Percentiles rank a stretch among this genome's conserved stretches.
Conservation (phyloP, 2,797 vertebrate genomes). For the Lagorchestes hirsutus region DNA sequence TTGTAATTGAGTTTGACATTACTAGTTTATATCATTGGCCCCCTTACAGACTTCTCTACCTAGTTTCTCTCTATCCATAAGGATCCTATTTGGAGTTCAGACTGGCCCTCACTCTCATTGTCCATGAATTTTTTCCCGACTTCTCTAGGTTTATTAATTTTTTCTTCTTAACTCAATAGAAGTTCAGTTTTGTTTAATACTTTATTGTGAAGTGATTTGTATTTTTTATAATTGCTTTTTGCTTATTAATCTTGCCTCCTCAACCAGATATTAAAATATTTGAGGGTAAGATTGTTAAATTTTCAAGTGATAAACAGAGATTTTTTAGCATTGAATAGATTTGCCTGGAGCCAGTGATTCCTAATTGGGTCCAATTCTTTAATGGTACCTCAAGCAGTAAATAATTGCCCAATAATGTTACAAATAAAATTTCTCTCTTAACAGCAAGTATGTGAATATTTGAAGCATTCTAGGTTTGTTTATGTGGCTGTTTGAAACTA, state of each 20-base stretch:
- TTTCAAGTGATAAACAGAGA: constrained; percentile 14
- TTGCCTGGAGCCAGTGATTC: neutral
- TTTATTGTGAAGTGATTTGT: neutral
- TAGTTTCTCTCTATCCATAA: neutral
- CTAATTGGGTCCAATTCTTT: neutral
- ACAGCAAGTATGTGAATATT: too few species aligned
- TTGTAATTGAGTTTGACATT: too few species aligned
- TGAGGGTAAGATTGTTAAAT: neutral
- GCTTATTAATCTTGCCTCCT: neutral
- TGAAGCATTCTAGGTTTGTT: too few species aligned
- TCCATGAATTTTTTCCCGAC: neutral
- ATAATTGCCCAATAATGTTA: neutral
- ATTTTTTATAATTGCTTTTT: constrained; percentile 22
- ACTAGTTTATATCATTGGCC: neutral
- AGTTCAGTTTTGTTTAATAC: neutral
- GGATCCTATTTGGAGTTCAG: too few species aligned
- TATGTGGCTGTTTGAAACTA: too few species aligned
- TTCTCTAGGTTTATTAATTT: neutral
- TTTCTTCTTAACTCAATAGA: neutral
- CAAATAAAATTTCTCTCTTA: too few species aligned
- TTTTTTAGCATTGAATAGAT: neutral
- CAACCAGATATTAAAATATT: neutral
- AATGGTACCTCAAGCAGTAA: neutral
- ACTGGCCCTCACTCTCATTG: neutral
- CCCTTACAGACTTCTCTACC: neutral